Conservation (phyloP, 92 coral and sea anemone species). For the Siderastrea radians region DNA sequence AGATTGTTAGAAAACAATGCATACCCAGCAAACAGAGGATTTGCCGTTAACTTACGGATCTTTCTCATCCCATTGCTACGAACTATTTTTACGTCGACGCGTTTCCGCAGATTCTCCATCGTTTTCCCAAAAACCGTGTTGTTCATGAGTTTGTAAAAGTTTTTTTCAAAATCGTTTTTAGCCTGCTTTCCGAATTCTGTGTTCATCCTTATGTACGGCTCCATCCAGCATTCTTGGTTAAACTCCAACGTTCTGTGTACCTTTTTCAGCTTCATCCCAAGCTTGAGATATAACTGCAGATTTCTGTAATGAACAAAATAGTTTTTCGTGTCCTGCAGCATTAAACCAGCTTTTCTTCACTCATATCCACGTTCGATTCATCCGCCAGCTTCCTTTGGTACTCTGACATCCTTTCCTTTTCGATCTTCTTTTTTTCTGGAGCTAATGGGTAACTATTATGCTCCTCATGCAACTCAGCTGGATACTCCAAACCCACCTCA, state of each 20-base stretch:
- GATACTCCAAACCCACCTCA: background rate
- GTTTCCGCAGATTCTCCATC: constrained; percentile 22
- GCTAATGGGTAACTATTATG: constrained; percentile 1
- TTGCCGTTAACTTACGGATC: constrained; percentile 25
- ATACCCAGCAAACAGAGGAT: constrained; percentile 13
- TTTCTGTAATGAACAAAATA: background rate
- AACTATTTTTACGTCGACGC: constrained; percentile 19
- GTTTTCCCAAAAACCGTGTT: constrained; percentile 10
- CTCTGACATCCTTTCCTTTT: background rate
- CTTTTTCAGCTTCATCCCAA: background rate
- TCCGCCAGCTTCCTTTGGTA: background rate
- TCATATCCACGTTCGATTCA: background rate
- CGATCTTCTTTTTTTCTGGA: background rate
- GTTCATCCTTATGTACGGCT: background rate
- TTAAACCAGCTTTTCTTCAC: background rate
- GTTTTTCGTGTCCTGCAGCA: background rate
- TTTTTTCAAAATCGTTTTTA: no score
- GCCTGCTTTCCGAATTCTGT: background rate
- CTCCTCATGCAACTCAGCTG: background rate
- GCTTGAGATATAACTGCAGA: background rate
- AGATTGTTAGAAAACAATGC: constrained; percentile 19
- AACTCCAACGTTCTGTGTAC: background rate
- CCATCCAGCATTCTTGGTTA: background rate
- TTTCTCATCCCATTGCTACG: constrained; percentile 21
- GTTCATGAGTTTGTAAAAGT: no score